Conservation (phyloP, 2,888 invertebrate species). For the Eupithecia abbreviata region DNA sequence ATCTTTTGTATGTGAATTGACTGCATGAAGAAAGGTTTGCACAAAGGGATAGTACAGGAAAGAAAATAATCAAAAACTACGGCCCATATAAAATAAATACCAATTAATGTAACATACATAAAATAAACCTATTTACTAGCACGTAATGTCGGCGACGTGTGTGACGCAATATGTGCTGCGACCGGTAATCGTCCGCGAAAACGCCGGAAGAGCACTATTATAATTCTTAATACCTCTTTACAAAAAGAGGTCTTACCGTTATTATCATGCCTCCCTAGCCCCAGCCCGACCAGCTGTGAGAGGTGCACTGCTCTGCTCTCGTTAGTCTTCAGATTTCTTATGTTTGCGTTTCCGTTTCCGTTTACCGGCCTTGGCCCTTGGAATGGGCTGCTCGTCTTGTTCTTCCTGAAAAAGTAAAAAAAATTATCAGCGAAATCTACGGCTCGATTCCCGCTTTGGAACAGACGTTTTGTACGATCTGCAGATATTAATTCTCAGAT, state of each 20-base stretch:
- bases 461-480: too few species aligned
- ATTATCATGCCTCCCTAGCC: constrained; percentile 46
- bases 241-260: constrained; percentile 44
- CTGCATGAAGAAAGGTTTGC: not conserved
- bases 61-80: too few species aligned
- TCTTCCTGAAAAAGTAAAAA: not conserved
- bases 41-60: not conserved
- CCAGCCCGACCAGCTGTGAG: constrained; percentile 58
- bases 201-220: too few species aligned
- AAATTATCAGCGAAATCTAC: not conserved
- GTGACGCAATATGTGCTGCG: too few species aligned
- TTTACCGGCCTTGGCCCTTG: not conserved
- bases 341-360: not conserved
- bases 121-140: too few species aligned
- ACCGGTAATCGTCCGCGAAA: too few species aligned
- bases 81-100: too few species aligned
- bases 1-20: constrained; percentile 7
- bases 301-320: constrained; percentile 49
- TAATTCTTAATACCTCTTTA: too few species aligned
- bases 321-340: not conserved
- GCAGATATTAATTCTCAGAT: too few species aligned
- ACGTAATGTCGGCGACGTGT: too few species aligned
- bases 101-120: too few species aligned
- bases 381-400: not conserved
- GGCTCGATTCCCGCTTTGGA: too few species aligned